A percentile compares a stretch with the other conserved stretches of the same genome.
Evolutionary conservation across 2,797 vertebrate genomes (phyloP).

Genomic region (Anolis apletophallus): DNA sequence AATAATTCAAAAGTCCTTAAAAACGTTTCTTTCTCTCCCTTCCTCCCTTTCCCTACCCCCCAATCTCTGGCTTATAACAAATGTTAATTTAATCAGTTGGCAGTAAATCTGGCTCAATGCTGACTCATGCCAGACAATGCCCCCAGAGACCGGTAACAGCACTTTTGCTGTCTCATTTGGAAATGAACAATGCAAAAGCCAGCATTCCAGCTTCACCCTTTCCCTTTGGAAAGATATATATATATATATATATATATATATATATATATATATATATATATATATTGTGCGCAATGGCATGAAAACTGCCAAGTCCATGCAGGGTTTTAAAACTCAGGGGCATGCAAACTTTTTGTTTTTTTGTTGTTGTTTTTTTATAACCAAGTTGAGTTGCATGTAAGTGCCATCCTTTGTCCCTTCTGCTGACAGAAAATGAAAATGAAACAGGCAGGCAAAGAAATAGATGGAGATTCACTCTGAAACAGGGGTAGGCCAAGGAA

Average conservation of each 20-base stretch:
- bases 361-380: no score
- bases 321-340: slow-evolving; percentile 5
- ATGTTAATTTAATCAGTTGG: slow-evolving; percentile 95
- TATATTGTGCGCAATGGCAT: not conserved
- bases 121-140: slow-evolving; percentile 90
- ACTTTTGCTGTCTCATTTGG: slow-evolving; percentile 84
- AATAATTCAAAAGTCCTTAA: slow-evolving; percentile 83
- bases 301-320: not conserved
- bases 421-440: not conserved
- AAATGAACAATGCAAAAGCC: slow-evolving; percentile 68
- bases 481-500: no score
- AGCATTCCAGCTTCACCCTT: slow-evolving; percentile 57
- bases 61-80: slow-evolving; percentile 84
- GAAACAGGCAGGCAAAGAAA: not conserved
- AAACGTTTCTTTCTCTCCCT: slow-evolving; percentile 70
- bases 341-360: not conserved
- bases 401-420: not conserved
- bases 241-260: no score
- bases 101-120: slow-evolving; percentile 90
- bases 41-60: slow-evolving; percentile 41
- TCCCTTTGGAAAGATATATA: slow-evolving; percentile 32
- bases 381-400: not conserved
- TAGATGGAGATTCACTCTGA: not conserved
- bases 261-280: no score
- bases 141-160: slow-evolving; percentile 79